A percentile compares a stretch with the other conserved stretches of the same genome.
Conservation (phyloP, 2,113 vertebrate species). For the Festucalex cinctus region DNA sequence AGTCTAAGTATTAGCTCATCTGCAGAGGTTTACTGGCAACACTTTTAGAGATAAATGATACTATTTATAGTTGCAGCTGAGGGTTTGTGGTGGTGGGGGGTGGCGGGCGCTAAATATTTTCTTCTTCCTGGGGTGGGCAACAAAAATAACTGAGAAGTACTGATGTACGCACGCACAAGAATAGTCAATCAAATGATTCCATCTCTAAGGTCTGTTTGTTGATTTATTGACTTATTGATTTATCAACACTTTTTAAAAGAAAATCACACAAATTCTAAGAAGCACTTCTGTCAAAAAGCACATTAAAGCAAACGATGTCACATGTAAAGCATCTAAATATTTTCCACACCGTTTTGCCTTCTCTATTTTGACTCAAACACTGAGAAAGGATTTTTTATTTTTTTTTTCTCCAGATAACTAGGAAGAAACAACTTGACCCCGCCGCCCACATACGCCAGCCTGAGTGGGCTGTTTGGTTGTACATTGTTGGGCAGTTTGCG, state of each 20-base stretch:
- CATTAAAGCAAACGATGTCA: not conserved
- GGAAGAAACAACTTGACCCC: slow-evolving; percentile 10
- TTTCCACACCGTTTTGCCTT: not conserved
- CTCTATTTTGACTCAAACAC: slow-evolving; percentile 29
- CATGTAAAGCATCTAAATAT: not conserved
- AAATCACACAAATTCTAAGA: not conserved
- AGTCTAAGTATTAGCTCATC: too few species aligned
- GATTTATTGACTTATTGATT: not conserved
- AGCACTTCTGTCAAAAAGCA: not conserved
- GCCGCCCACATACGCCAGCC: not conserved
- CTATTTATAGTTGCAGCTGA: too few species aligned
- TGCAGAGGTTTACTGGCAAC: too few species aligned
- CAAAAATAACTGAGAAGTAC: too few species aligned
- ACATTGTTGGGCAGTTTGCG: slow-evolving; percentile 40
- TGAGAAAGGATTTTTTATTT: too few species aligned
- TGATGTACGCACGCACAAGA: too few species aligned
- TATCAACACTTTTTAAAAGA: not conserved
- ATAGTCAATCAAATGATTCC: not conserved
- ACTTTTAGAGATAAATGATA: too few species aligned
- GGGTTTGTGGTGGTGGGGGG: too few species aligned
- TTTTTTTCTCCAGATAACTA: slow-evolving; percentile 15
- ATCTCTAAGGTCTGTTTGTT: not conserved
- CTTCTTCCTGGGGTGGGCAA: too few species aligned
- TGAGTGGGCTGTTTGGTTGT: slow-evolving; percentile 22
- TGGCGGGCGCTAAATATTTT: too few species aligned